These are phyloP conservation scores for Ptilorrhoa leucosticta DNA, from an alignment of 2,113 vertebrate genomes.

Conservation along the genomic window DNA sequence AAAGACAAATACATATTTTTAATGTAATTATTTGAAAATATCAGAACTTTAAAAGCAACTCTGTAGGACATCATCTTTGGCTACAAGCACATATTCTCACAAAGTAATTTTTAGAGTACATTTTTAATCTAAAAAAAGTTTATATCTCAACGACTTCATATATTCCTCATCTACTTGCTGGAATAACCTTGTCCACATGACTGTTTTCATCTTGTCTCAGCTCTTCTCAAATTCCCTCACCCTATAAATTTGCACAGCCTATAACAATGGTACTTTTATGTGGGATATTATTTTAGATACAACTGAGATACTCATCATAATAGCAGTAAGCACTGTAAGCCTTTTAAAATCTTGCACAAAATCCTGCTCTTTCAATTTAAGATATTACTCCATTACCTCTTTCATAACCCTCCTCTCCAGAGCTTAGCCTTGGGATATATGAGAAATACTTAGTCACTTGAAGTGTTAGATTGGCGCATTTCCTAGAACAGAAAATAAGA, in stretches of 20 bases:
- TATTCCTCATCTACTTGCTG: neutral
- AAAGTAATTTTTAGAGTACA: neutral
- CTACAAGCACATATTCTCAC: neutral
- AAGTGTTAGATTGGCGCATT: neutral
- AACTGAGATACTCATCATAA: neutral
- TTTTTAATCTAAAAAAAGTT: neutral
- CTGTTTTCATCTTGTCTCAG: neutral
- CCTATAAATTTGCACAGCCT: neutral
- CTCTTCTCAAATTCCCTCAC: neutral
- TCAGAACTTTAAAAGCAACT: neutral
- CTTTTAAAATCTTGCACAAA: constrained; percentile 16
- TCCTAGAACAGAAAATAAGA: neutral
- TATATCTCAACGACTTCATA: neutral
- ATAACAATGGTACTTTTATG: neutral
- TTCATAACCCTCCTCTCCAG: neutral
- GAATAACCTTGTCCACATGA: neutral
- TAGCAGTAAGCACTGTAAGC: neutral
- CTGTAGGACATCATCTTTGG: neutral
- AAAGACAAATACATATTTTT: neutral
- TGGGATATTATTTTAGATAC: neutral
- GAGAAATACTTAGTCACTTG: neutral
- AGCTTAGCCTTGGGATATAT: neutral
- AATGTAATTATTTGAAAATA: neutral
- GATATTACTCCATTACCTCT: neutral
- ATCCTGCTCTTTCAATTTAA: neutral